Evolutionary conservation across 2,113 vertebrate species (phyloP).

Genomic region (Heliornis fulica): DNA sequence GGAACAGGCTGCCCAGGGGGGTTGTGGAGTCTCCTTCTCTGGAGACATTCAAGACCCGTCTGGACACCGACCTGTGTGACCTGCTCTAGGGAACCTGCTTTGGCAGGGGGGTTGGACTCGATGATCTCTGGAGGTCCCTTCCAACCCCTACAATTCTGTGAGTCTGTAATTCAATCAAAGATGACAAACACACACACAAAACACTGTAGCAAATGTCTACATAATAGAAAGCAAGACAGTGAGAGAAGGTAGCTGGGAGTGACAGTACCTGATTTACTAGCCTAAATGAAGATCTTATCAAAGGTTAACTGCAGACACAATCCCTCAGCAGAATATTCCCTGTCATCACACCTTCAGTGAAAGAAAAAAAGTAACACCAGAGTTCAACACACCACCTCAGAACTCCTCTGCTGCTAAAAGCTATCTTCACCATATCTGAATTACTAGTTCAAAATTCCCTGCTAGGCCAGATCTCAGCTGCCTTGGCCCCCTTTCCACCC

Average conservation of each 20-base stretch:
- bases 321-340: neutral
- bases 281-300: neutral
- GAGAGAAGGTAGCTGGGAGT: neutral
- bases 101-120: no score
- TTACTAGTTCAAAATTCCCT: neutral
- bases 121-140: no score
- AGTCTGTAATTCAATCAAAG: neutral
- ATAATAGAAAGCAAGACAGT: neutral
- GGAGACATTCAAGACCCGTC: no score
- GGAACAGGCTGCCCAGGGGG: no score
- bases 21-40: no score
- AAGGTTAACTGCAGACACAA: neutral
- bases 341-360: neutral
- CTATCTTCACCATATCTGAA: neutral
- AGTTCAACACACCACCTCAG: neutral
- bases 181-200: neutral
- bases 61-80: no score
- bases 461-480: fast-evolving
- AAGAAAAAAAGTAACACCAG: neutral
- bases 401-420: neutral
- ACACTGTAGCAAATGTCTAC: neutral
- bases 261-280: neutral
- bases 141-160: no score
- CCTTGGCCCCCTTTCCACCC: neutral
- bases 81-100: no score